phyloP scores from a whole-genome alignment of 1,140 invertebrate species.

The Sinella curviseta region DNA sequence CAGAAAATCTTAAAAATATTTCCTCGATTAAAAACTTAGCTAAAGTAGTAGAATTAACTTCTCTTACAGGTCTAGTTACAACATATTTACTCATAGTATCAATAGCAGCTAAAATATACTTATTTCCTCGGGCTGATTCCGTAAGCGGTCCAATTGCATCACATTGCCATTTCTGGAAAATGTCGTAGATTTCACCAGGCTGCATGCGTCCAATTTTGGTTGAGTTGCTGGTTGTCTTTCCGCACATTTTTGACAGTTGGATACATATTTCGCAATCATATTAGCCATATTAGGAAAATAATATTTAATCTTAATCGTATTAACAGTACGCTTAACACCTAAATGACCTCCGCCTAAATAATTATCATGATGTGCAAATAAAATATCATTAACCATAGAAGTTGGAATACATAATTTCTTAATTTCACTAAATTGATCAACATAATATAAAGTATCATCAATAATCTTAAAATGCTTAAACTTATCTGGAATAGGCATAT shows the following conservation, averaged over 20 bases:
- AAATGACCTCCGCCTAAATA: too few species aligned
- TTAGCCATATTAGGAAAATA: not conserved
- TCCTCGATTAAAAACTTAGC: not conserved
- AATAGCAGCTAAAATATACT: not conserved
- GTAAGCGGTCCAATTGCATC: not conserved
- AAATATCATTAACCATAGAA: not conserved
- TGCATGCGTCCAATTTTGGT: not conserved
- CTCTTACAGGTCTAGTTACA: not conserved
- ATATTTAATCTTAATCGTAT: not conserved
- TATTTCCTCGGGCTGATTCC: not conserved
- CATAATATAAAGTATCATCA: not conserved
- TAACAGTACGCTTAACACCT: not conserved
- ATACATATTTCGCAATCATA: not conserved
- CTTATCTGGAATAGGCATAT: not conserved
- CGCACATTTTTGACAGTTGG: not conserved
- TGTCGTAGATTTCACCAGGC: not conserved
- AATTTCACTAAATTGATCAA: not conserved
- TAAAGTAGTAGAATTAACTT: not conserved
- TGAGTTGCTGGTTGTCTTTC: not conserved
- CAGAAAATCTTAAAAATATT: not conserved
- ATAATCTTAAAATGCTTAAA: not conserved
- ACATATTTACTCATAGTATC: not conserved
- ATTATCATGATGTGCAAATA: not conserved
- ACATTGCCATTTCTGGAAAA: not conserved
- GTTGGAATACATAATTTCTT: not conserved